Evolutionary conservation across 2,113 vertebrate species (phyloP).

Genomic region (Lamprologus tigripictilis): DNA sequence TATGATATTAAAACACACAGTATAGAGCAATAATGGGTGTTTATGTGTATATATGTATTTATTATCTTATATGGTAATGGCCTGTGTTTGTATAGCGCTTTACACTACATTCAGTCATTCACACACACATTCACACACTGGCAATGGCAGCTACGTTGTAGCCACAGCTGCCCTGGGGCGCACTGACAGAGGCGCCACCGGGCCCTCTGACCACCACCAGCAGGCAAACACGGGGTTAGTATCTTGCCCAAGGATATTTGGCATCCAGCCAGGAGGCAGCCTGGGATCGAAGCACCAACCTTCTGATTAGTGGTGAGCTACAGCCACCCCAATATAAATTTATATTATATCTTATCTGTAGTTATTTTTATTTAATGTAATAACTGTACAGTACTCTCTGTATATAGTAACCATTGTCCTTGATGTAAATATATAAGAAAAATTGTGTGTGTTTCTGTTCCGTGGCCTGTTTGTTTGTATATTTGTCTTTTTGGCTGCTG

Average conservation of each 20-base stretch:
- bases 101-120: no score
- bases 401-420: rapidly evolving
- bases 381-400: neutral
- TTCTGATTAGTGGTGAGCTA: no score
- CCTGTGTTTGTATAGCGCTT: no score
- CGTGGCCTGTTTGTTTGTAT: no score
- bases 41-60: neutral
- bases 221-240: no score
- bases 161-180: no score
- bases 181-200: no score
- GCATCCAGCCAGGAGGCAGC: no score
- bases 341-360: neutral
- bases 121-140: no score
- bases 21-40: neutral
- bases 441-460: rapidly evolving
- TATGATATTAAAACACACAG: rapidly evolving
- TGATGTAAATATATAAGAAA: rapidly evolving
- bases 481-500: rapidly evolving
- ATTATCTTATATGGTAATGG: neutral
- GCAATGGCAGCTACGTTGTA: no score
- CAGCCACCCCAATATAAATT: rapidly evolving
- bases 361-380: neutral
- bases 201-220: no score
- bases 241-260: no score
- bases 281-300: rapidly evolving